These are phyloP conservation scores for Thripadectes ignobilis DNA, from an alignment of 2,797 vertebrate species.

Conservation along the genomic window DNA sequence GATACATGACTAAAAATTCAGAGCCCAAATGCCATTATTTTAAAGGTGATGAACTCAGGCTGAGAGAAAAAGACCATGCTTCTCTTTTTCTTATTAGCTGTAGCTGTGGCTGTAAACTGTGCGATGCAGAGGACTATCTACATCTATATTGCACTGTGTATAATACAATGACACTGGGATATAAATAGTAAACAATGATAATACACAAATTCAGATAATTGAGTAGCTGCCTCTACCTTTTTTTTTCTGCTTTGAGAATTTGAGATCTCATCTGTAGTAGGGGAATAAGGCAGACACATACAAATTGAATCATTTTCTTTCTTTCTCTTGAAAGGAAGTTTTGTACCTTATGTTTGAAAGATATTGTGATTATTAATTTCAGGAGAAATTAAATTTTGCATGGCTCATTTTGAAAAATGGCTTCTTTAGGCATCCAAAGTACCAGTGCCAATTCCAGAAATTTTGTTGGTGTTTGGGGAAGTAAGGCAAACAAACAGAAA, in stretches of 20 bases:
- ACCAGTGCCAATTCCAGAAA: conserved; percentile 12
- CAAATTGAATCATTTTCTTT: neutral
- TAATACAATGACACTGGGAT: neutral
- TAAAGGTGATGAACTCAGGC: neutral
- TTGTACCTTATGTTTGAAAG: neutral
- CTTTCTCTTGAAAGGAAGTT: neutral
- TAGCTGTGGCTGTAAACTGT: neutral
- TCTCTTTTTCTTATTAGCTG: neutral
- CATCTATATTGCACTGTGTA: neutral
- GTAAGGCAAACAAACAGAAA: neutral
- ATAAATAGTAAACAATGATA: neutral
- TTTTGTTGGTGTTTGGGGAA: neutral
- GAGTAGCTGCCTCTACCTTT: neutral
- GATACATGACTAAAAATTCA: neutral
- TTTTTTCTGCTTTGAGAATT: conserved; percentile 9
- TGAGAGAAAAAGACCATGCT: neutral
- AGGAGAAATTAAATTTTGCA: conserved; percentile 24
- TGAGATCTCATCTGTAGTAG: neutral
- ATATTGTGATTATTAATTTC: neutral
- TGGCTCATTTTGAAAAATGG: conserved; percentile 30
- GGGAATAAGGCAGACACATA: neutral
- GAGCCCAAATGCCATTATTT: neutral
- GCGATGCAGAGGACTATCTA: neutral
- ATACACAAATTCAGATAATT: neutral
- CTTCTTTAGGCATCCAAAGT: neutral